Percentiles rank a stretch among this genome's conserved stretches.
Conservation (phyloP, 2,888 invertebrate species). For the Chloroclystis v-ata region DNA sequence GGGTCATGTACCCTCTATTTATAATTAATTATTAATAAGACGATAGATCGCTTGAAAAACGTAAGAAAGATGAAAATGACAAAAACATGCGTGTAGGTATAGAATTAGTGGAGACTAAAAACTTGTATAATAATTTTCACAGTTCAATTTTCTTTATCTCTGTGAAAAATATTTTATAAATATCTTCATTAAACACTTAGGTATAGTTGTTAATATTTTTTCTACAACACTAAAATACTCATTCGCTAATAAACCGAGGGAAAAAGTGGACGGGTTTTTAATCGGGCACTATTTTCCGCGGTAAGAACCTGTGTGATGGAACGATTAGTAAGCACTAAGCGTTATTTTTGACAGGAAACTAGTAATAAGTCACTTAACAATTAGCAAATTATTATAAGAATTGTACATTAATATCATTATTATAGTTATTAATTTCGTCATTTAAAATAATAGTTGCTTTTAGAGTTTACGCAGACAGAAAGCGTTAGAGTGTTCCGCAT, state of each 20-base stretch:
- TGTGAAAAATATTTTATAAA: conserved; percentile 17
- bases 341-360: conserved; percentile 31
- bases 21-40: conserved; percentile 17
- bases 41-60: conserved; percentile 25
- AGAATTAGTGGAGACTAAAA: conserved; percentile 11
- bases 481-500: too few relatives aligned
- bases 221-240: conserved; percentile 34
- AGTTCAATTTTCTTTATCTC: background rate
- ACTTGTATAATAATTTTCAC: conserved; percentile 15
- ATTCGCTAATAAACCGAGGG: conserved; percentile 24
- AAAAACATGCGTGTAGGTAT: conserved; percentile 26
- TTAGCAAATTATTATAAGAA: conserved; percentile 12
- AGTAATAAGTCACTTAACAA: conserved; percentile 25
- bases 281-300: conserved; percentile 12
- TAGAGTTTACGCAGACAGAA: too few relatives aligned
- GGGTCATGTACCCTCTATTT: conserved; percentile 8
- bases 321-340: conserved; percentile 28
- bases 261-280: conserved; percentile 16
- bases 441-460: background rate
- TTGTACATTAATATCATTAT: conserved; percentile 16
- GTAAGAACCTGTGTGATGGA: conserved; percentile 21
- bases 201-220: conserved; percentile 37
- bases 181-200: conserved; percentile 21
- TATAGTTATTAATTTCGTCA: conserved; percentile 9
- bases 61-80: conserved; percentile 22